A percentile compares a stretch with the other conserved stretches of the same genome.
These are phyloP conservation scores for Ctenopoma multispine DNA, from an alignment of 2,797 vertebrate genomes.

Conservation along the genomic window DNA sequence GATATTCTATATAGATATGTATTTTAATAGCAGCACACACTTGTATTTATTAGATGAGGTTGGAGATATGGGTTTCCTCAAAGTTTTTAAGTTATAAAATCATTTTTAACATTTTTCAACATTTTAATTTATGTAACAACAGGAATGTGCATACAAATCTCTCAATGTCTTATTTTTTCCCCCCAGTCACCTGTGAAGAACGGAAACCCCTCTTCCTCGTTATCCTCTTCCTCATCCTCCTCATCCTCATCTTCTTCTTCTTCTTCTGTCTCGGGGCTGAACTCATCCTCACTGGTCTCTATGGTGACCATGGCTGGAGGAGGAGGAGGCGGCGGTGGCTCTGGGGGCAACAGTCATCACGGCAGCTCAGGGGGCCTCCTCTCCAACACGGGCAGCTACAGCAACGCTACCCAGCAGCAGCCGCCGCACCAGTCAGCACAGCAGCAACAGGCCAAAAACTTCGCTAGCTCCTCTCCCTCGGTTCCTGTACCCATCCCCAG, in stretches of 20 bases:
- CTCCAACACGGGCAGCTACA: slow-evolving; percentile 83
- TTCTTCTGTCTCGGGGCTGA: slow-evolving; percentile 78
- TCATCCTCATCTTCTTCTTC: slow-evolving; percentile 80
- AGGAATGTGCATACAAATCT: background rate
- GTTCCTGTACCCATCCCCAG: slow-evolving; percentile 50
- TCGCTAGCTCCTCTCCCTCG: slow-evolving; percentile 50
- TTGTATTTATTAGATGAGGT: too few relatives aligned
- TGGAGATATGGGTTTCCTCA: too few relatives aligned
- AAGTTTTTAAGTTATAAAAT: too few relatives aligned
- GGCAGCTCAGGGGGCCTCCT: slow-evolving; percentile 71
- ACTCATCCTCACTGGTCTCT: slow-evolving; percentile 79
- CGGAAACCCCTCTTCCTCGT: slow-evolving; percentile 87
- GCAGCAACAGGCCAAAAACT: slow-evolving; percentile 77
- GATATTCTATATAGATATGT: too few relatives aligned
- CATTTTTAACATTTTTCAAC: too few relatives aligned
- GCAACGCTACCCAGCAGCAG: slow-evolving; percentile 83
- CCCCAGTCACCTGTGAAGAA: slow-evolving; percentile 92
- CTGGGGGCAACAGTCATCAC: slow-evolving; percentile 67
- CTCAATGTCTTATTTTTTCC: background rate
- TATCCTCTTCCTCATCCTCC: slow-evolving; percentile 84
- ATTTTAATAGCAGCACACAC: too few relatives aligned
- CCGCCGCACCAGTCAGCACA: slow-evolving; percentile 55
- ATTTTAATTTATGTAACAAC: too few relatives aligned
- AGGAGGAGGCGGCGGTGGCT: slow-evolving; percentile 49
- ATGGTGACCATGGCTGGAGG: slow-evolving; percentile 71